Evolutionary conservation across 1,140 invertebrate genomes (phyloP).

Genomic region (Drosophila micromelanica): DNA sequence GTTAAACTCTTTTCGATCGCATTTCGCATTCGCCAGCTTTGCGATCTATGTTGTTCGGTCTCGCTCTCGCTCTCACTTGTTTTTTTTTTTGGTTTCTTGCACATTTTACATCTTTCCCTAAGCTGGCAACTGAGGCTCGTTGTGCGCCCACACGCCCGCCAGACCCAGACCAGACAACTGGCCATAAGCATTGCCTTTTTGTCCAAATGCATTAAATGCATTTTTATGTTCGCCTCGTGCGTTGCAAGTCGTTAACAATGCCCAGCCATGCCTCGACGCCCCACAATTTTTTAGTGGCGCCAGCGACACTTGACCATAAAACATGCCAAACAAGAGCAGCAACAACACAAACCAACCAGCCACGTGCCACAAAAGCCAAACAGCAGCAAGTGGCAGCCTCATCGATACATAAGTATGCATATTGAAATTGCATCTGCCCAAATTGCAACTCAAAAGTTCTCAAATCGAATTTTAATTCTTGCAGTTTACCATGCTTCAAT

Average conservation of each 20-base stretch:
- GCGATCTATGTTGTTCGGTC: neutral
- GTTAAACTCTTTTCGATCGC: neutral
- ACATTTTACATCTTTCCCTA: neutral
- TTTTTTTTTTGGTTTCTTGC: no score
- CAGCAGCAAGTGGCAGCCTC: neutral
- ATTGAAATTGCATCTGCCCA: slow-evolving; percentile 58
- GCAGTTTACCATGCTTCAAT: neutral
- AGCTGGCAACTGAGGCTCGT: no score
- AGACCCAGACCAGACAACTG: neutral
- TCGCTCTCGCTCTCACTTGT: no score
- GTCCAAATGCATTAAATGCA: slow-evolving; percentile 49
- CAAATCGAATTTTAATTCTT: no score
- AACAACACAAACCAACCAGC: neutral
- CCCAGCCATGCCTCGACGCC: slow-evolving; percentile 21
- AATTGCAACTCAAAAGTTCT: no score
- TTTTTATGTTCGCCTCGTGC: slow-evolving; percentile 45
- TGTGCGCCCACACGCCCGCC: neutral
- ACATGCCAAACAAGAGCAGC: slow-evolving; percentile 18
- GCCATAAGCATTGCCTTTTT: slow-evolving; percentile 51
- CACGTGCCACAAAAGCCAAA: slow-evolving; percentile 3
- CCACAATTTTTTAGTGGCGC: slow-evolving; percentile 28
- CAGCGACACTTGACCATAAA: slow-evolving; percentile 50
- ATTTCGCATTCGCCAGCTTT: neutral
- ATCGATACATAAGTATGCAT: slow-evolving; percentile 20
- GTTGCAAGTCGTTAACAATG: slow-evolving; percentile 50